phyloP scores from a whole-genome alignment of 1,140 invertebrate genomes.

The Meloidogyne floridensis region DNA sequence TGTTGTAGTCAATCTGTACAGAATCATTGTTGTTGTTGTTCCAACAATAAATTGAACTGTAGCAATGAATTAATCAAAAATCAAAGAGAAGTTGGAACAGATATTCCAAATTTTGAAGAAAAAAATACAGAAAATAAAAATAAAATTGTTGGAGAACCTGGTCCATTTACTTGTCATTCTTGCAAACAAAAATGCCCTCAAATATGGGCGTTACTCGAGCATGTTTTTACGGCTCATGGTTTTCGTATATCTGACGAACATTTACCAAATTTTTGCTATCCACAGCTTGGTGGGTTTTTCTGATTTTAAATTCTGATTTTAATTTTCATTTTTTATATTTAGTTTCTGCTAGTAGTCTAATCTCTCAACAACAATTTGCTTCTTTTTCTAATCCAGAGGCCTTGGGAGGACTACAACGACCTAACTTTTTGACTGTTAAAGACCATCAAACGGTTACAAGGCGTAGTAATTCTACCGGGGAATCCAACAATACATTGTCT shows the following conservation, averaged over 20 bases:
- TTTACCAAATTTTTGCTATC: constrained; percentile 46
- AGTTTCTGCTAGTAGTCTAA: constrained; percentile 14
- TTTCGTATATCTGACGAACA: constrained; percentile 57
- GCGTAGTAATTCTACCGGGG: background rate
- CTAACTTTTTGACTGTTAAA: background rate
- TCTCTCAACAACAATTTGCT: constrained; percentile 15
- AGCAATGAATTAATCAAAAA: constrained; percentile 1
- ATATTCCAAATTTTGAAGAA: background rate
- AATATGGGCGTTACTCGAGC: constrained; percentile 62
- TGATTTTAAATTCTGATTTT: constrained; percentile 10
- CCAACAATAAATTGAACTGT: background rate
- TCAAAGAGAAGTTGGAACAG: constrained; percentile 4
- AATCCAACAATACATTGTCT: background rate
- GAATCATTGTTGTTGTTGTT: constrained; percentile 3
- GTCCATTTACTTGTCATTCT: constrained; percentile 54
- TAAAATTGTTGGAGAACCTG: constrained; percentile 6
- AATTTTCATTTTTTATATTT: background rate
- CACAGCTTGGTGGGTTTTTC: constrained; percentile 23
- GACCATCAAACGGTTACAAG: background rate
- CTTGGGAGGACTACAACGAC: background rate
- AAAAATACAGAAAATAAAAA: background rate
- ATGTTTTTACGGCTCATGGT: constrained; percentile 58
- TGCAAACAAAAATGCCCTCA: constrained; percentile 59
- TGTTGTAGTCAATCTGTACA: constrained; percentile 13
- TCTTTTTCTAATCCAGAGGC: constrained; percentile 7